phyloP scores from a whole-genome alignment of 2,888 invertebrate species.

The Sinodicranocentrus sp. region DNA sequence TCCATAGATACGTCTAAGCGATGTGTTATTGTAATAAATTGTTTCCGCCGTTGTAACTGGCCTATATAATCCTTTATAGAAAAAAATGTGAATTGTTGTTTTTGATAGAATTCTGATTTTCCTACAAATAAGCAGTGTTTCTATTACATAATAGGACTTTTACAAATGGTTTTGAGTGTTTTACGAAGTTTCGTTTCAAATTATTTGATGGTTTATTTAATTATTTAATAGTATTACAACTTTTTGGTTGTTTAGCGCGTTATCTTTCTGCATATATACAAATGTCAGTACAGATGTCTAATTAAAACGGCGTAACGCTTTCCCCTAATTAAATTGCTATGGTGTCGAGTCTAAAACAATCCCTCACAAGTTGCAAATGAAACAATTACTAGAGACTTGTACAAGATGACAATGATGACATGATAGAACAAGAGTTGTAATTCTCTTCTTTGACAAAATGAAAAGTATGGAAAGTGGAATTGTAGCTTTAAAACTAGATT shows the following conservation, averaged over 20 bases:
- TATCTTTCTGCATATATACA: neutral
- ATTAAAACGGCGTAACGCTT: slow-evolving; percentile 57
- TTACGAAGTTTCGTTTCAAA: no score
- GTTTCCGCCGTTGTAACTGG: neutral
- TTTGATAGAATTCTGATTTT: no score
- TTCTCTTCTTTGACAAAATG: neutral
- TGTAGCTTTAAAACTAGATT: neutral
- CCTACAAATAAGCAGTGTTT: no score
- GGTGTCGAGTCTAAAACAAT: slow-evolving; percentile 21
- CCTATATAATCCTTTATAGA: neutral
- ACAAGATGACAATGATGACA: neutral
- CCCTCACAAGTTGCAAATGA: neutral
- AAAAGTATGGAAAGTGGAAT: slow-evolving; percentile 12
- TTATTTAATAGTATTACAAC: no score
- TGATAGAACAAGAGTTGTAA: neutral
- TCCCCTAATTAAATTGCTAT: slow-evolving; percentile 60
- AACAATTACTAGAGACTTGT: neutral
- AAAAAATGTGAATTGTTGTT: neutral
- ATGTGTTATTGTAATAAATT: no score
- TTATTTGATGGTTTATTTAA: no score
- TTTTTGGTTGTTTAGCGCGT: no score
- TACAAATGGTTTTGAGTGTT: no score
- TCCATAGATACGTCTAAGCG: no score
- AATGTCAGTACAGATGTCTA: neutral
- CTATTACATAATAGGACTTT: no score